Percentiles rank a stretch among this genome's conserved stretches.
Evolutionary conservation across 2,888 invertebrate genomes (phyloP).

Genomic region (Nyleta sp.): DNA sequence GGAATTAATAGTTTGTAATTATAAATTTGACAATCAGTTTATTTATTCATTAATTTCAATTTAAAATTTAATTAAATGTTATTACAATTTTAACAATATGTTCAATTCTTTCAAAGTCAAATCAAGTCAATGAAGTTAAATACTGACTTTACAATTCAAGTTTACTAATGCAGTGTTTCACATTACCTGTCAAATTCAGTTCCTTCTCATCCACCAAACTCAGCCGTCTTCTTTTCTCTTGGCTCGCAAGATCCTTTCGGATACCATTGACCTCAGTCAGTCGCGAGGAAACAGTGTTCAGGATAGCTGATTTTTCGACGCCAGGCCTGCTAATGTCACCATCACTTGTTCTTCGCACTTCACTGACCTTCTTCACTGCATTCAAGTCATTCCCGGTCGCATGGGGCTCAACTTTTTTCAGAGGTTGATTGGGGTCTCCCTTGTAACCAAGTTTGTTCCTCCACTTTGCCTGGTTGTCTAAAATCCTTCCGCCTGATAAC

Average conservation of each 20-base stretch:
- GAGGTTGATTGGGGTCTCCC: constrained; percentile 70
- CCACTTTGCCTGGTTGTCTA: constrained; percentile 80
- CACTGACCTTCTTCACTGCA: constrained; percentile 79
- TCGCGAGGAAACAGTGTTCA: constrained; percentile 73
- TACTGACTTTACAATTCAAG: no score
- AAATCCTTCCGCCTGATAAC: constrained; percentile 80
- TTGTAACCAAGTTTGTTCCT: constrained; percentile 78
- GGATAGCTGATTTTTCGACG: constrained; percentile 72
- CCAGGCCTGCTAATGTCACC: constrained; percentile 79
- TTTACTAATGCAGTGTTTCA: no score
- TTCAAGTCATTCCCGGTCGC: constrained; percentile 81
- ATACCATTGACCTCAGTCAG: constrained; percentile 84
- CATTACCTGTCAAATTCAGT: constrained; percentile 78
- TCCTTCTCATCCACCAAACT: constrained; percentile 81
- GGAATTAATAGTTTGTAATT: no score
- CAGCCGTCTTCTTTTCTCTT: constrained; percentile 87
- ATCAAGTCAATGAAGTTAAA: no score
- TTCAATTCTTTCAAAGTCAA: no score
- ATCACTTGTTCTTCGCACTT: constrained; percentile 83
- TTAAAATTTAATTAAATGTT: no score
- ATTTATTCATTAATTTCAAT: no score
- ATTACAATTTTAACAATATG: no score
- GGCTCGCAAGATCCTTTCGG: constrained; percentile 83
- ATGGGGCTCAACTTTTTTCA: constrained; percentile 83
- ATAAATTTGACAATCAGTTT: no score